These are phyloP conservation scores for Latheticus oryzae DNA, from an alignment of 2,888 invertebrate genomes.

Conservation along the genomic window DNA sequence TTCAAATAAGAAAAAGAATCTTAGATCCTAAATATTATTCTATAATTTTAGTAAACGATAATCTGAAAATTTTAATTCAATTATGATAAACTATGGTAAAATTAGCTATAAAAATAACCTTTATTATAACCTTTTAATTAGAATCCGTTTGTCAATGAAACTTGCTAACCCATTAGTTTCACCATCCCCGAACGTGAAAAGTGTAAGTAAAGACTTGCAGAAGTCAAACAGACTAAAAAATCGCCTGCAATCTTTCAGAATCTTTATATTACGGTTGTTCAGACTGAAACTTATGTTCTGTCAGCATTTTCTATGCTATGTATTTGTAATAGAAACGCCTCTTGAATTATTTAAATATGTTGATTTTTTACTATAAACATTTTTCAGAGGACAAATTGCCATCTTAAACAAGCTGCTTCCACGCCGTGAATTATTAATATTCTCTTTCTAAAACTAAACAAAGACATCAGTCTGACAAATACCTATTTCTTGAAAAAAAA, in stretches of 20 bases:
- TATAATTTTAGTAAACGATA: too few relatives aligned
- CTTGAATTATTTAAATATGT: conserved; percentile 61
- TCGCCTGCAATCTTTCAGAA: conserved; percentile 63
- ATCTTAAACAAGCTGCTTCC: conserved; percentile 27
- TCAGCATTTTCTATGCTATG: conserved; percentile 55
- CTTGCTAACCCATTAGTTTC: too few relatives aligned
- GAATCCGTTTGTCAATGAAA: too few relatives aligned
- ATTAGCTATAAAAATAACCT: too few relatives aligned
- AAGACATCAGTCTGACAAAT: too few relatives aligned
- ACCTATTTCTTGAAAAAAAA: too few relatives aligned
- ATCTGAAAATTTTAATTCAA: too few relatives aligned
- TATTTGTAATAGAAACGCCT: conserved; percentile 56
- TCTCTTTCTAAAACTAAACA: background rate
- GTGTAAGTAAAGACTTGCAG: conserved; percentile 27
- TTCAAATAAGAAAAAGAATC: too few relatives aligned
- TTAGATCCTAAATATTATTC: too few relatives aligned
- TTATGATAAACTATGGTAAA: too few relatives aligned
- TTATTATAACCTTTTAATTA: too few relatives aligned
- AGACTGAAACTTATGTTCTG: conserved; percentile 62
- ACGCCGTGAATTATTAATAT: conserved; percentile 31
- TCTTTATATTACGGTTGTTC: conserved; percentile 62
- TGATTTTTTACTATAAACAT: conserved; percentile 48
- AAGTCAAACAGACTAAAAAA: conserved; percentile 56
- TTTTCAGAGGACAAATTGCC: conserved; percentile 41
- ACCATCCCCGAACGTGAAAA: conserved; percentile 32